These are phyloP conservation scores for Elysia chlorotica DNA, from an alignment of 1,140 invertebrate species.

Conservation along the genomic window DNA sequence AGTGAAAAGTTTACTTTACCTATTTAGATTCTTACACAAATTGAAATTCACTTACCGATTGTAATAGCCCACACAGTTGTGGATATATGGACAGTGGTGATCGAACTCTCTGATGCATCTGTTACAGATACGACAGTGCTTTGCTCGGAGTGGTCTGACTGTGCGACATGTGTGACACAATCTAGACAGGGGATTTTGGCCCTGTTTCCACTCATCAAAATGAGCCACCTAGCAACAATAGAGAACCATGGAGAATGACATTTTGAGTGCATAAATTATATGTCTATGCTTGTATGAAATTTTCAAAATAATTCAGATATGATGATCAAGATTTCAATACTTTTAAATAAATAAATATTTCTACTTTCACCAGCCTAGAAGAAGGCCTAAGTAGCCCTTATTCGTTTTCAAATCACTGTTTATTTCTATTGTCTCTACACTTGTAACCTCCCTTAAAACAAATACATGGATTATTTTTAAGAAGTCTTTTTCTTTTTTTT, in stretches of 20 bases:
- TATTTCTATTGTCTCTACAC: no score
- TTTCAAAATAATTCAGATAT: not conserved
- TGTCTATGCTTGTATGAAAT: no score
- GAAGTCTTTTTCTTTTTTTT: no score
- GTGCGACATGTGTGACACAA: constrained; percentile 90
- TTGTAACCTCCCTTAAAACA: no score
- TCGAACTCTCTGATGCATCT: constrained; percentile 91
- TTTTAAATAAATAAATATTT: no score
- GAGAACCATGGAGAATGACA: no score
- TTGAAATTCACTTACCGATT: constrained; percentile 51
- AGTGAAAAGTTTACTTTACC: not conserved
- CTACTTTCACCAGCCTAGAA: no score
- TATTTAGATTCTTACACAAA: not conserved
- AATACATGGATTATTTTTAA: no score
- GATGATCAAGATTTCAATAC: not conserved
- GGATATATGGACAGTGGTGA: constrained; percentile 94
- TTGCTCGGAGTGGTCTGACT: constrained; percentile 80
- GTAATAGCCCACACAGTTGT: constrained; percentile 79
- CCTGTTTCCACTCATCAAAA: constrained; percentile 87
- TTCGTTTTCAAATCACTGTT: no score
- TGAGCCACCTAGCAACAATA: constrained; percentile 72
- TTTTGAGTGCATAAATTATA: no score
- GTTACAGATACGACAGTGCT: constrained; percentile 90
- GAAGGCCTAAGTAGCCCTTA: no score
- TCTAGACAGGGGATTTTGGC: constrained; percentile 81